Evolutionary conservation across 1,140 invertebrate genomes (phyloP), one percentile per base, ranked within the genome.

Genomic region (Zaprionus ghesquierei): DNA sequence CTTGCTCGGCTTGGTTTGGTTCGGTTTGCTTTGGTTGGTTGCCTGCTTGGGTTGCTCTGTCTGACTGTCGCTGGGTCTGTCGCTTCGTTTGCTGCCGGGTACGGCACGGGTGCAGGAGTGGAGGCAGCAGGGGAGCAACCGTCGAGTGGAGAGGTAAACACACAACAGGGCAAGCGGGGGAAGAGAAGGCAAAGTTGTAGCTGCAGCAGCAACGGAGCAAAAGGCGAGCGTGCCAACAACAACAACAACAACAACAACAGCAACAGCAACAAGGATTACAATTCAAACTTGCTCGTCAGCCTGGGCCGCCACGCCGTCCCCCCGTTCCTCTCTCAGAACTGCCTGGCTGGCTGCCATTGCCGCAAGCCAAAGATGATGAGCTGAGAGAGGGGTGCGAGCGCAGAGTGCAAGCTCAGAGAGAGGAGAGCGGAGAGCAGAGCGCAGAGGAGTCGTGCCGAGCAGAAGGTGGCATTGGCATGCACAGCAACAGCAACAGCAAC

Each of bases 211-310:
- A 65, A 60, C 49, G 31, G 53, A 54, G 66, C 72, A 70, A 73
- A 70, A 63, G 77, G 69, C 70, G 81, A 86, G 81, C 79, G 81
- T 86, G 81, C 81, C 81, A 81, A 86, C 82, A 81, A 78, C 75
- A 81, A 81, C 69, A 69, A 68, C 51, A 54, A 12, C 79, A 79
- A 38, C 31, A 33, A 38, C 25, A 27, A 27, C 25, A 27, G 81
- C 79, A 77, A 81, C 81, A 85, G 81, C 69, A 68, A 72, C 81
- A 85, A 86, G 81, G 81, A 86, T 86, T 86, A 86, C 81, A 86
- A 86, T 86, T 86, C 79, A 86, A 86, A 86, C 82, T 86, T 86
- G 82, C 81, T 86, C 82, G 81, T 86, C 81, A 86, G 71, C 59
- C 59, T 55, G 50, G 44, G 55, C 49, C 35, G 23, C 60, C 1